Percentiles rank a stretch among this genome's conserved stretches.
phyloP scores from a whole-genome alignment of 23 tunicate species.

The Styela clava region DNA sequence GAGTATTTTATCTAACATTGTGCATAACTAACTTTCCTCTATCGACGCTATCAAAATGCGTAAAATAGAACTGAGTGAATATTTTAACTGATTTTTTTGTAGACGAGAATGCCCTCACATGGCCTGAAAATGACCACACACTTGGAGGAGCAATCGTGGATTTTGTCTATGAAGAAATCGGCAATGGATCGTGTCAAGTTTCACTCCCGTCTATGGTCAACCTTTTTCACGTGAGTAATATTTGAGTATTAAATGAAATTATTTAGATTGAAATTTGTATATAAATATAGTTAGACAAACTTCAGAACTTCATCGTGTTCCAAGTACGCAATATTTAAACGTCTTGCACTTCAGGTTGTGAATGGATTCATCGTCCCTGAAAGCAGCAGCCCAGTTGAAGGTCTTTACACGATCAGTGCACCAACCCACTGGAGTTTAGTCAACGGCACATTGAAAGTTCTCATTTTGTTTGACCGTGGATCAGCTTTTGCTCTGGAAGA shows the following conservation, averaged over 20 bases:
- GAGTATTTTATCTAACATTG: neutral
- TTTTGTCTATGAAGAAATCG: neutral
- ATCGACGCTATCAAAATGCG: no score
- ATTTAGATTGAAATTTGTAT: no score
- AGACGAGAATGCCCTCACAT: neutral
- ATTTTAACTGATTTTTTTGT: neutral
- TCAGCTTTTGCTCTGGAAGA: neutral
- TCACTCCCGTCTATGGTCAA: slow-evolving; percentile 3
- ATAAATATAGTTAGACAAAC: no score
- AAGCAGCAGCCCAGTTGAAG: slow-evolving; percentile 6
- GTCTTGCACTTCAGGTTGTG: no score
- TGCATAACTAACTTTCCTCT: no score
- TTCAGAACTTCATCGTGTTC: no score
- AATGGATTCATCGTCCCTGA: slow-evolving; percentile 23
- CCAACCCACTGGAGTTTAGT: slow-evolving; percentile 20
- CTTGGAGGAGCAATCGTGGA: slow-evolving; percentile 25
- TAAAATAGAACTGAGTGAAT: neutral
- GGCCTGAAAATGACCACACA: slow-evolving; percentile 14
- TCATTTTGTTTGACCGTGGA: slow-evolving; percentile 9
- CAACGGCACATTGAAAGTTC: slow-evolving; percentile 12
- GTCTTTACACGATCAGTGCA: slow-evolving; percentile 11
- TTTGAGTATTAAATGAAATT: neutral
- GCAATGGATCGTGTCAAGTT: slow-evolving; percentile 12
- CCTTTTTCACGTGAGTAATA: slow-evolving; percentile 21
- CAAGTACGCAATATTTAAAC: no score